These are phyloP conservation scores for Leptodirus hochenwartii DNA, from an alignment of 2,888 invertebrate species.

Conservation along the genomic window DNA sequence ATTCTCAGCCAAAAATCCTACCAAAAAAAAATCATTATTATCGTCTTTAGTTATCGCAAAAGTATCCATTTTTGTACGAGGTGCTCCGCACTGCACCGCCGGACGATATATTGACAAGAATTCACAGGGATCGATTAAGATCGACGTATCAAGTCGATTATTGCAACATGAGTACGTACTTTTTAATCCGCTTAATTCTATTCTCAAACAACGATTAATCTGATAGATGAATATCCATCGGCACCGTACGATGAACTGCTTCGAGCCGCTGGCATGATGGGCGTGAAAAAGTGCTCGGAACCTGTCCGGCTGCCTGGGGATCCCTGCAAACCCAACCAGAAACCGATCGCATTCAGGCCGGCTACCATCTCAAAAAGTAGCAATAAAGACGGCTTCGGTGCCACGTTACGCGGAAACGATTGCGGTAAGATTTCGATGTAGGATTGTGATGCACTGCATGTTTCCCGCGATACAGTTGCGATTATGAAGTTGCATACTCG, in stretches of 20 bases:
- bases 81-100: conserved; percentile 38
- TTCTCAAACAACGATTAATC: background rate
- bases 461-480: too few species aligned
- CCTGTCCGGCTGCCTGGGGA: conserved; percentile 38
- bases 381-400: conserved; percentile 5
- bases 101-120: conserved; percentile 36
- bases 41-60: conserved; percentile 34
- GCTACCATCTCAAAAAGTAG: conserved; percentile 13
- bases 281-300: conserved; percentile 34
- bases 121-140: conserved; percentile 39
- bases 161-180: conserved; percentile 26
- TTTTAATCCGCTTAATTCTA: background rate
- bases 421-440: too few species aligned
- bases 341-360: conserved; percentile 21
- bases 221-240: conserved; percentile 29
- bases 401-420: conserved; percentile 6
- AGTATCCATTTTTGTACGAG: conserved; percentile 45
- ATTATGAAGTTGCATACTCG: too few species aligned
- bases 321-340: conserved; percentile 34
- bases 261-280: conserved; percentile 34
- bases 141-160: conserved; percentile 45
- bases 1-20: background rate
- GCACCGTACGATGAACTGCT: conserved; percentile 38
- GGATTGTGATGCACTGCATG: too few species aligned
- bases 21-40: background rate